Evolutionary conservation across 2,888 invertebrate species (phyloP).

Genomic region (Halocaridina rubra): DNA sequence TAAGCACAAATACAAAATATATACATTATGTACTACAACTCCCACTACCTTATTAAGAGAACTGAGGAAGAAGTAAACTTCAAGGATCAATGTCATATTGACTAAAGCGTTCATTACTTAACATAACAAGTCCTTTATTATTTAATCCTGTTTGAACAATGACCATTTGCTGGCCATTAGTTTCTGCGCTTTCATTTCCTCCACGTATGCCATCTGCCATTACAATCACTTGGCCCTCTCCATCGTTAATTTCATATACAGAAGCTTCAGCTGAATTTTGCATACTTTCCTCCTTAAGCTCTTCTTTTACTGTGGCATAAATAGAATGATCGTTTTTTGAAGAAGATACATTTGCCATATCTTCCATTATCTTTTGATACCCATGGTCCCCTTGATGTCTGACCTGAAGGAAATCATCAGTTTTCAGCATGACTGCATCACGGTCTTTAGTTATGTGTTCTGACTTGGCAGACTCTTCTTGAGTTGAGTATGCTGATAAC

Average conservation of each 20-base stretch:
- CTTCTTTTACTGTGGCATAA: slow-evolving; percentile 26
- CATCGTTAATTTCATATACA: slow-evolving; percentile 49
- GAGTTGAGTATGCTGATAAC: not conserved
- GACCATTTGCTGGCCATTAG: slow-evolving; percentile 32
- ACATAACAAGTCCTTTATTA: slow-evolving; percentile 43
- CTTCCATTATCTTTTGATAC: not conserved
- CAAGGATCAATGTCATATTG: no score
- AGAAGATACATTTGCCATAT: not conserved
- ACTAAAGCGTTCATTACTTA: no score
- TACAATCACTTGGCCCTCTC: slow-evolving; percentile 50
- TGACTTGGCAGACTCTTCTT: not conserved
- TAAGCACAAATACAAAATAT: no score
- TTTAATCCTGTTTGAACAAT: slow-evolving; percentile 35
- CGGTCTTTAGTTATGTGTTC: no score
- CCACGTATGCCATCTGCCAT: slow-evolving; percentile 41
- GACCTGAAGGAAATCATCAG: not conserved
- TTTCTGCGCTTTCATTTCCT: not conserved
- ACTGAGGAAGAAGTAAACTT: no score
- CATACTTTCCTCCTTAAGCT: not conserved
- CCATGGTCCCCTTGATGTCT: not conserved
- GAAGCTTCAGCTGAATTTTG: slow-evolving; percentile 22
- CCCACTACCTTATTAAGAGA: no score
- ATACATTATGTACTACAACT: no score
- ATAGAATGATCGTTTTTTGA: slow-evolving; percentile 12
- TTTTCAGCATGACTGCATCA: no score